Percentiles rank a stretch among this genome's conserved stretches.
Evolutionary conservation across 2,888 invertebrate species (phyloP).

Genomic region (Teinopalpus imperialis): DNA sequence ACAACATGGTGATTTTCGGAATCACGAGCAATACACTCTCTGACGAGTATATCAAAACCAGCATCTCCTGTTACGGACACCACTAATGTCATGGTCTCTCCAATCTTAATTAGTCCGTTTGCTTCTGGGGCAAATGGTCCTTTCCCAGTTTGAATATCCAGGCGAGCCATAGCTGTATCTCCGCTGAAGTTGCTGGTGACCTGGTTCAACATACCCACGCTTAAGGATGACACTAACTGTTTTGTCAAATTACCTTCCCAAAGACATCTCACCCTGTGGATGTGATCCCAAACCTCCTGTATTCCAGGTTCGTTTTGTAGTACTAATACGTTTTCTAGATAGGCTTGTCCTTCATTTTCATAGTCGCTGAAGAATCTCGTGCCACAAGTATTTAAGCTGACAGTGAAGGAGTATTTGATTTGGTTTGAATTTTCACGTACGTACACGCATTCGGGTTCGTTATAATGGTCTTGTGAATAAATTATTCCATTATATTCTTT

Average conservation of each 20-base stretch:
- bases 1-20: slow-evolving; percentile 85
- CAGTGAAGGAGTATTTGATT: slow-evolving; percentile 87
- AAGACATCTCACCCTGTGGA: slow-evolving; percentile 88
- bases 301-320: slow-evolving; percentile 90
- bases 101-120: slow-evolving; percentile 89
- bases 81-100: slow-evolving; percentile 90
- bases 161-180: slow-evolving; percentile 90
- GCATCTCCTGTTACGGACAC: slow-evolving; percentile 90
- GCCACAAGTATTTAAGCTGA: slow-evolving; percentile 88
- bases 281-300: slow-evolving; percentile 90
- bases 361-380: slow-evolving; percentile 91
- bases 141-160: slow-evolving; percentile 89
- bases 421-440: slow-evolving; percentile 87
- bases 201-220: slow-evolving; percentile 90
- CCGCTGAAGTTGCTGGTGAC: slow-evolving; percentile 92
- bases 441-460: slow-evolving; percentile 86
- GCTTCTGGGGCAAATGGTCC: slow-evolving; percentile 90
- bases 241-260: slow-evolving; percentile 92
- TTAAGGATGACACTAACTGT: slow-evolving; percentile 87
- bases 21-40: slow-evolving; percentile 89
- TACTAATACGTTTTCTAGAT: slow-evolving; percentile 89
- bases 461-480: slow-evolving; percentile 89
- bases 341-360: slow-evolving; percentile 88
- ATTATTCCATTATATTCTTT: slow-evolving; percentile 89
- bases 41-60: slow-evolving; percentile 89